phyloP scores from a whole-genome alignment of 2,888 invertebrate species.

The Trichopoda pennipes region DNA sequence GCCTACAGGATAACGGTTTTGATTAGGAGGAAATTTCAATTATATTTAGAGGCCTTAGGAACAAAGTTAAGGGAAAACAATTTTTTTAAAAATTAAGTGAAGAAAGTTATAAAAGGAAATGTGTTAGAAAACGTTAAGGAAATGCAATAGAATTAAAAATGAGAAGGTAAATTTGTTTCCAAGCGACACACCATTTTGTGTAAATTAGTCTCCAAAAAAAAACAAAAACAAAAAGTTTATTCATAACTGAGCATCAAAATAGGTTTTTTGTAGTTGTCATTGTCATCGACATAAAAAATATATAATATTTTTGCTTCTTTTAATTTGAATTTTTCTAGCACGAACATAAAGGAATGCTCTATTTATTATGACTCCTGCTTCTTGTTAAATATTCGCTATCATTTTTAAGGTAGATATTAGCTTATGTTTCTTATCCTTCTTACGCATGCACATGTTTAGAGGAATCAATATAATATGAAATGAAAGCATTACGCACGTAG shows the following conservation, averaged over 20 bases:
- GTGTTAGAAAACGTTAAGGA: too few species aligned
- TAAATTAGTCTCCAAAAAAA: not conserved
- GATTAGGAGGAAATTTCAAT: conserved; percentile 59
- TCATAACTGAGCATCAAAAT: not conserved
- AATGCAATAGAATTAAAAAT: too few species aligned
- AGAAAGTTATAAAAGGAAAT: conserved; percentile 16
- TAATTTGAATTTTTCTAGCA: too few species aligned
- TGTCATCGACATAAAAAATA: not conserved
- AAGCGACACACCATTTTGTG: not conserved
- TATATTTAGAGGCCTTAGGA: conserved; percentile 8
- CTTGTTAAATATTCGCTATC: conserved; percentile 40
- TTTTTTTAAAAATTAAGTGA: not conserved
- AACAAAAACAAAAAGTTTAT: not conserved
- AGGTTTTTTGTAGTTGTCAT: not conserved
- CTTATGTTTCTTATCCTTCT: conserved; percentile 58
- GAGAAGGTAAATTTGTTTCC: not conserved
- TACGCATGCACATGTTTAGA: conserved; percentile 61
- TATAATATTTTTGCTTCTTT: not conserved
- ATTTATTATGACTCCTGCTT: not conserved
- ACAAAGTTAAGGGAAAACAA: not conserved
- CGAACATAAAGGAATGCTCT: too few species aligned
- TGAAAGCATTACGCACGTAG: conserved; percentile 65
- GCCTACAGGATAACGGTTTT: conserved; percentile 23
- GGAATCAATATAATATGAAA: conserved; percentile 36
- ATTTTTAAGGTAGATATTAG: conserved; percentile 37